These are phyloP conservation scores for Caradrina kadenii DNA, from an alignment of 2,888 invertebrate species.

Conservation along the genomic window DNA sequence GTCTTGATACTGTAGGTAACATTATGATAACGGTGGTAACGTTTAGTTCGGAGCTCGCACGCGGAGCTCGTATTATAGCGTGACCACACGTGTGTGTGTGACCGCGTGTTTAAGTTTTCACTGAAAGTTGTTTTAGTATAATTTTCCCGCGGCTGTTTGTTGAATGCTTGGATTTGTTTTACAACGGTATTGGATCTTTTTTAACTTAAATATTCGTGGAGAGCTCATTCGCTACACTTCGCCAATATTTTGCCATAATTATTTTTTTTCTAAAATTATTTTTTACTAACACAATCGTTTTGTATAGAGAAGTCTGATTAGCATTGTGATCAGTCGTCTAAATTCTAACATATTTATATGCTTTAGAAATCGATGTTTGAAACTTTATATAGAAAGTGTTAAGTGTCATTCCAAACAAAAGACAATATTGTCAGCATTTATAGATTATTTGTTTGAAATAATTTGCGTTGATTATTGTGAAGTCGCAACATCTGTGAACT, in stretches of 20 bases:
- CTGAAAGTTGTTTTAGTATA: conserved; percentile 74
- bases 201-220: conserved; percentile 81
- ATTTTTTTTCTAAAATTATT: conserved; percentile 77
- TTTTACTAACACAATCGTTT: conserved; percentile 78
- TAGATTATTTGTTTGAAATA: conserved; percentile 83
- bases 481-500: conserved; percentile 75
- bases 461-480: conserved; percentile 74
- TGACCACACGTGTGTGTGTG: conserved; percentile 64
- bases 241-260: conserved; percentile 90
- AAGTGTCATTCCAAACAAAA: conserved; percentile 90
- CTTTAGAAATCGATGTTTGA: conserved; percentile 75
- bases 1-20: conserved; percentile 50
- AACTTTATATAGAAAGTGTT: conserved; percentile 73
- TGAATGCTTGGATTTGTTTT: conserved; percentile 75
- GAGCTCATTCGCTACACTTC: conserved; percentile 80
- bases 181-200: conserved; percentile 77
- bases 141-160: conserved; percentile 74
- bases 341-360: conserved; percentile 82
- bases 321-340: conserved; percentile 76
- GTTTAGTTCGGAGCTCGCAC: conserved; percentile 60
- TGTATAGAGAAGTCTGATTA: conserved; percentile 77
- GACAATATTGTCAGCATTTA: conserved; percentile 90
- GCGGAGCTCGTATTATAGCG: conserved; percentile 63
- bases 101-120: conserved; percentile 60
- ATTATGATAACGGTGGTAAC: conserved; percentile 40